A percentile compares a stretch with the other conserved stretches of the same genome.
Conservation (phyloP, 2,888 invertebrate species). For the Polydrusus pterygomalis region DNA sequence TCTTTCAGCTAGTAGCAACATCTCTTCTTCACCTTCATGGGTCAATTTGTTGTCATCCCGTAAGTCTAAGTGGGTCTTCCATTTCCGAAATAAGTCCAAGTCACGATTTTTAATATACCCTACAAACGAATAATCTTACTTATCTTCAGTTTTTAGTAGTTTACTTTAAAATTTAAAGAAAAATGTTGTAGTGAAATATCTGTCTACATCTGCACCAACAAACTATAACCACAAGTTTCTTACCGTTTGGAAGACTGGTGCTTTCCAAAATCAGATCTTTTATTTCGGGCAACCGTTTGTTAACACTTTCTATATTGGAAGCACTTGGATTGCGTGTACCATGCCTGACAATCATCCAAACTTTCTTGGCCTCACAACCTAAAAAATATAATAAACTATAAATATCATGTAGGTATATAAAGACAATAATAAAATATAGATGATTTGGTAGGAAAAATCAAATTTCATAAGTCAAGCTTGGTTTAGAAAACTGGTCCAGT, state of each 20-base stretch:
- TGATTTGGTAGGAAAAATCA: too few relatives aligned
- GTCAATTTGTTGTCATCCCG: constrained; percentile 78
- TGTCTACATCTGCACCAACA: neutral
- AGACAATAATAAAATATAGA: too few relatives aligned
- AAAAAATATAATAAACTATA: too few relatives aligned
- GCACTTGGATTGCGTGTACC: constrained; percentile 84
- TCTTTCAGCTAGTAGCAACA: constrained; percentile 82
- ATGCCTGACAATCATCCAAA: constrained; percentile 86
- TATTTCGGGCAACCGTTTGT: constrained; percentile 74
- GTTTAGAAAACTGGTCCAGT: too few relatives aligned
- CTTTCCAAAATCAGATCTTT: constrained; percentile 75
- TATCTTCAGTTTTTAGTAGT: neutral
- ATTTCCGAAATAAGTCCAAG: constrained; percentile 70
- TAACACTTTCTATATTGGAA: constrained; percentile 75
- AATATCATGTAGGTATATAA: too few relatives aligned
- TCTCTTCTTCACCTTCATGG: constrained; percentile 85
- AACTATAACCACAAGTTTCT: constrained; percentile 12
- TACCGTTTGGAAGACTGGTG: constrained; percentile 74
- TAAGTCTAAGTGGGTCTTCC: constrained; percentile 75
- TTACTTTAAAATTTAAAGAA: too few relatives aligned
- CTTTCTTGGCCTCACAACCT: constrained; percentile 72
- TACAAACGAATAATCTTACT: constrained; percentile 41
- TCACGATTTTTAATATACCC: constrained; percentile 62
- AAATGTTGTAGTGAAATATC: neutral
- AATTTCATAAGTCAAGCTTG: too few relatives aligned